Conservation (phyloP, 2,113 vertebrate genomes). For the Paramormyrops kingsleyae region DNA sequence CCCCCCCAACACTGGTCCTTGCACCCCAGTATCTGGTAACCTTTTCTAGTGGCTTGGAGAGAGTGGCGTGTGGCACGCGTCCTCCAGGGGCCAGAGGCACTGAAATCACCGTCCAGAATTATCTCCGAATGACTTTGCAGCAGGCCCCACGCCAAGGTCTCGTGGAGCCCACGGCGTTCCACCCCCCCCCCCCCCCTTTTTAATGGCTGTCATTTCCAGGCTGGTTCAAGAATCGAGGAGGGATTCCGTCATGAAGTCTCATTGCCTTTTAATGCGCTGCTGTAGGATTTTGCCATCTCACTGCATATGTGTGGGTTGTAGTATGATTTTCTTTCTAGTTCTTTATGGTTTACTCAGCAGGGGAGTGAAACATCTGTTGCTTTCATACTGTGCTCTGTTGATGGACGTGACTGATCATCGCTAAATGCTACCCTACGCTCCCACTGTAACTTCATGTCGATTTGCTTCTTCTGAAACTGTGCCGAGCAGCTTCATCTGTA, state of each 20-base stretch:
- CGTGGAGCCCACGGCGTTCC: background rate
- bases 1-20: conserved; percentile 27
- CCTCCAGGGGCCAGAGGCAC: conserved; percentile 52
- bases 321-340: background rate
- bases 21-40: conserved; percentile 42
- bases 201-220: background rate
- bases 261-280: background rate
- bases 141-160: conserved; percentile 37
- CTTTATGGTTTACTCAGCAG: background rate
- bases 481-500: background rate
- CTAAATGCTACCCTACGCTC: background rate
- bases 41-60: conserved; percentile 47
- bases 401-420: background rate
- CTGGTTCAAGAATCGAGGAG: conserved; percentile 27
- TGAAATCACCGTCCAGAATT: conserved; percentile 63
- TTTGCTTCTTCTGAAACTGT: background rate
- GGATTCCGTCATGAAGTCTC: background rate
- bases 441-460: background rate
- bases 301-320: background rate
- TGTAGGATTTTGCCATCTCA: background rate
- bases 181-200: background rate
- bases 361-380: background rate
- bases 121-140: conserved; percentile 62
- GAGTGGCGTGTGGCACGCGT: conserved; percentile 49
- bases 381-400: background rate